Conservation (phyloP, 2,888 invertebrate genomes). For the Melanostoma scalare region DNA sequence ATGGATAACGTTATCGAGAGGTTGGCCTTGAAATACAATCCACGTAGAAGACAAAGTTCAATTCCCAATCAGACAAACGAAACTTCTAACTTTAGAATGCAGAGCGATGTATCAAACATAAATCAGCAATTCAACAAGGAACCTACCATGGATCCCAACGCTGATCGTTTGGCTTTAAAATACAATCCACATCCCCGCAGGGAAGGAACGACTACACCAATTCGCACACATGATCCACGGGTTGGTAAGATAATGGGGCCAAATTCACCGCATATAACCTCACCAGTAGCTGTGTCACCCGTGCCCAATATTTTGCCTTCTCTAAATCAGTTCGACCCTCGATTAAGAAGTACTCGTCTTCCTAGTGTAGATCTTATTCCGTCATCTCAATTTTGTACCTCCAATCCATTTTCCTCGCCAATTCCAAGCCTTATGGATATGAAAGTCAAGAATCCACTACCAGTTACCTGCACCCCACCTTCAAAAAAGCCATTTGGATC, state of each 20-base stretch:
- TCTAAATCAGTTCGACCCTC: conserved; percentile 74
- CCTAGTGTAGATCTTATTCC: conserved; percentile 18
- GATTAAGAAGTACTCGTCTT: conserved; percentile 62
- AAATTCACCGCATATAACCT: not conserved
- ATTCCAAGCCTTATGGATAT: conserved; percentile 56
- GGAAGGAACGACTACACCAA: conserved; percentile 37
- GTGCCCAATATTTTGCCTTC: conserved; percentile 71
- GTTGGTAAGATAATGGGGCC: conserved; percentile 30
- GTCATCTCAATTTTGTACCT: conserved; percentile 8
- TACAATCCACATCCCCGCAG: conserved; percentile 82
- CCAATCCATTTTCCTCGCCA: conserved; percentile 18
- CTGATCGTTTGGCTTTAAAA: conserved; percentile 81
- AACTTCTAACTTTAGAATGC: not conserved
- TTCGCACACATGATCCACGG: conserved; percentile 61
- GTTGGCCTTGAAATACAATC: conserved; percentile 58
- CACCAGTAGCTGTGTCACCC: conserved; percentile 39
- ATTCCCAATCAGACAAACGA: not conserved
- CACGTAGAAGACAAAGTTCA: conserved; percentile 50
- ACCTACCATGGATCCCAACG: not conserved
- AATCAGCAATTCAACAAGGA: not conserved
- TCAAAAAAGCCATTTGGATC: not conserved
- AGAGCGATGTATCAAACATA: not conserved
- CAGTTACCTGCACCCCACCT: not conserved
- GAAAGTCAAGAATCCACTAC: conserved; percentile 8
- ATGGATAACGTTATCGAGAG: conserved; percentile 46